Base-by-base conservation (phyloP, 2,113 vertebrate species). In the Zosterops borbonicus region DNA sequence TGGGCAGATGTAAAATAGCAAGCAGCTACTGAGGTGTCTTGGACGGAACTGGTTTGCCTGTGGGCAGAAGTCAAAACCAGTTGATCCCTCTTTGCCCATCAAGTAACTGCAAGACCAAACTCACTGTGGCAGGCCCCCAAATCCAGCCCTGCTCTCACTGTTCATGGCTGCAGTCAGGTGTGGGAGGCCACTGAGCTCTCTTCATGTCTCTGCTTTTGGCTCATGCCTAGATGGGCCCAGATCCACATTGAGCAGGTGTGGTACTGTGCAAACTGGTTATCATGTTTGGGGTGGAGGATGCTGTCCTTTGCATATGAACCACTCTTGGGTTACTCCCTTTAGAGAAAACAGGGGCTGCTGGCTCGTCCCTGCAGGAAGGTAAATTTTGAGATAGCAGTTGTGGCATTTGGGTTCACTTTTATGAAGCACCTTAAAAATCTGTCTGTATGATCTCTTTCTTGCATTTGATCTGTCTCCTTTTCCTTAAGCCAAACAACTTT, bases 261-360 rank as follows among this genome's bases (percentile, higher is more conserved):
- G 29, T 44, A 24, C 0, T 28, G 46, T 65, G 39, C n/a, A 70
- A 49, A 67, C 12, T 9, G 12, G 7, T 42, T 89, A 8, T 16
- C 0, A 0, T 47, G 33, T 28, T 53, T 46, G 62, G 14, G 25
- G 20, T 60, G 39, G 20, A 84, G 44, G 39, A 39, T 0, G 0
- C 24, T 20, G 11, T 9, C n/a, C 10, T 70, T 11, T n/a, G 47
- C 25, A 13, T 20, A 11, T 11, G 16, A 82, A 24, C 20, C 12
- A 17, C 25, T 22, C 25, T 35, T 49, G 14, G 49, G 47, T 46
- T 68, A 39, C 44, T 7, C 27, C 14, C 13, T 60, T 21, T 13
- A 25, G 39, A 80, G 42, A 69, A 68, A 53, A 9, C 18, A 37
- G 52, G 6, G 64, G 27, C 52, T 90, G n/a, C 42, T 74, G 12